Evolutionary conservation across 2,888 invertebrate genomes (phyloP).

Genomic region (Polyommatus icarus): DNA sequence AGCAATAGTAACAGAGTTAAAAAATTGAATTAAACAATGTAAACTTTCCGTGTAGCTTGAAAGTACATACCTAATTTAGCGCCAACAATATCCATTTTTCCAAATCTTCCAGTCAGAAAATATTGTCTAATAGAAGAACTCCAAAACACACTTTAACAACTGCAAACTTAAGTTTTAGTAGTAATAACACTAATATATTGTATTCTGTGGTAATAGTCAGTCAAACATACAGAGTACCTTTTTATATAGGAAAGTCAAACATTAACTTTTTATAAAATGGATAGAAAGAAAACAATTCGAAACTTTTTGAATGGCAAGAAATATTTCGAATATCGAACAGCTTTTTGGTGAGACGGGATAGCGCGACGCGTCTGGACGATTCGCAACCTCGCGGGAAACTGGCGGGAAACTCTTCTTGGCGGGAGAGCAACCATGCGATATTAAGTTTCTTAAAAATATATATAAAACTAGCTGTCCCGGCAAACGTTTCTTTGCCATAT

Average conservation of each 20-base stretch:
- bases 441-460: neutral
- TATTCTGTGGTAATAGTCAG: too few species aligned
- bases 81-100: neutral
- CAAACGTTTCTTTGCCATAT: too few species aligned
- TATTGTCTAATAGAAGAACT: neutral
- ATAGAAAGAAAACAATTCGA: neutral
- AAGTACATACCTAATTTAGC: neutral
- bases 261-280: too few species aligned
- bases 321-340: slow-evolving; percentile 9
- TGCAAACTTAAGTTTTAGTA: neutral
- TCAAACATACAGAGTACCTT: too few species aligned
- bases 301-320: neutral
- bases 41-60: neutral
- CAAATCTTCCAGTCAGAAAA: neutral
- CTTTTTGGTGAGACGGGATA: slow-evolving; percentile 12
- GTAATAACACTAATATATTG: too few species aligned
- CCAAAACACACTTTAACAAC: neutral
- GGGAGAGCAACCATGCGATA: slow-evolving; percentile 38
- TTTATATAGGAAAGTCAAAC: too few species aligned
- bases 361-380: slow-evolving; percentile 48
- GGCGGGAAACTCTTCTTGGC: slow-evolving; percentile 51
- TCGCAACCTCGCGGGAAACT: slow-evolving; percentile 53
- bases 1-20: too few species aligned
- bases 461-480: too few species aligned
- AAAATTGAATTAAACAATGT: too few species aligned